Percentiles rank a stretch among this genome's conserved stretches.
These are phyloP conservation scores for Harpagoxenus sublaevis DNA, from an alignment of 2,888 invertebrate species.

Conservation along the genomic window DNA sequence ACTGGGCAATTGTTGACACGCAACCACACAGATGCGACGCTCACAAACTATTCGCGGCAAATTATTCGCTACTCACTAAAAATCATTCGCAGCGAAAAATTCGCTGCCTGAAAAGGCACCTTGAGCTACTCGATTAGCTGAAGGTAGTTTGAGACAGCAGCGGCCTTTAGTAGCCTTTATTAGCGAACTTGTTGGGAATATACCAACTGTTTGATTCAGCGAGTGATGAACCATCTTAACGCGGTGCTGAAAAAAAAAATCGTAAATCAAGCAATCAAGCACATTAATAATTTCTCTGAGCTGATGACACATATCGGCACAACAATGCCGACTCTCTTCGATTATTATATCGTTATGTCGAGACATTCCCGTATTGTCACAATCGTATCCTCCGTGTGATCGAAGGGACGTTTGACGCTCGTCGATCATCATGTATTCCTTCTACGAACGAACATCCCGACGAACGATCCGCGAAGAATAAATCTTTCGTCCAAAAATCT, in stretches of 20 bases:
- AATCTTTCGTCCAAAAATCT: background rate
- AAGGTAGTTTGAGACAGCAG: slow-evolving; percentile 28
- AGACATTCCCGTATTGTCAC: slow-evolving; percentile 44
- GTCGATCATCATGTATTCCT: slow-evolving; percentile 21
- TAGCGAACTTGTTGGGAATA: slow-evolving; percentile 26
- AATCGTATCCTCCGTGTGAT: slow-evolving; percentile 19
- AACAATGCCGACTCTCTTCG: background rate
- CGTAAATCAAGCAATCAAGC: slow-evolving; percentile 1
- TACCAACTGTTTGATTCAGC: slow-evolving; percentile 27
- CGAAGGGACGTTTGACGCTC: slow-evolving; percentile 24
- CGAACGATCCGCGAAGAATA: background rate
- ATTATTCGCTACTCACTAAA: no score
- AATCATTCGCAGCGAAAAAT: no score
- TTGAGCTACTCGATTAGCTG: background rate
- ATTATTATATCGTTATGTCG: slow-evolving; percentile 15
- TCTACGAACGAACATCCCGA: background rate
- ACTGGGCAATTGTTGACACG: no score
- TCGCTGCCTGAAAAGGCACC: no score
- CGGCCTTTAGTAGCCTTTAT: slow-evolving; percentile 42
- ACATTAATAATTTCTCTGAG: slow-evolving; percentile 21
- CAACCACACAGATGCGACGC: no score
- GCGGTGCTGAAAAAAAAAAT: slow-evolving; percentile 8
- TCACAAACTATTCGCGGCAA: no score
- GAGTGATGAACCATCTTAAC: slow-evolving; percentile 12
- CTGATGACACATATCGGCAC: slow-evolving; percentile 13